These are phyloP conservation scores for Dorcus parallelipipedus DNA, from an alignment of 2,888 invertebrate species.

Conservation along the genomic window DNA sequence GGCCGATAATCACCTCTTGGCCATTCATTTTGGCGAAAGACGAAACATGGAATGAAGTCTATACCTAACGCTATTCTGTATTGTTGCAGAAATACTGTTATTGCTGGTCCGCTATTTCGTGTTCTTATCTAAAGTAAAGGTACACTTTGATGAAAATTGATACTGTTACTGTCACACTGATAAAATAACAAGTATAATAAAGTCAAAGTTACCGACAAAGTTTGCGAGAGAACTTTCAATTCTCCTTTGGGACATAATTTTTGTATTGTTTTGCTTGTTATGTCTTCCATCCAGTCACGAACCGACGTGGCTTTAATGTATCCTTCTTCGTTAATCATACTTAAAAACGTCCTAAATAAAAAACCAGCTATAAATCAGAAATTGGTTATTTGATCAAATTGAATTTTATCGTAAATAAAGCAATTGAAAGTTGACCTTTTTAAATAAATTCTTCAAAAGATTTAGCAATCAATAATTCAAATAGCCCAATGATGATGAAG, in stretches of 20 bases:
- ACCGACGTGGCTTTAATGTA: conserved; percentile 50
- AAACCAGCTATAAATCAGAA: neutral
- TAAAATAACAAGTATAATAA: no score
- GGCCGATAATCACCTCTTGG: conserved; percentile 38
- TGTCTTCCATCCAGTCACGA: conserved; percentile 55
- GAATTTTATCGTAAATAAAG: no score
- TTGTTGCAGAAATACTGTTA: conserved; percentile 49
- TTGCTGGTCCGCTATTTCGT: conserved; percentile 55
- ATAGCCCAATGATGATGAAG: no score
- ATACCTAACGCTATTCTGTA: conserved; percentile 42
- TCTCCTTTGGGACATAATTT: conserved; percentile 28
- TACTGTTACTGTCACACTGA: no score
- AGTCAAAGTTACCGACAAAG: no score
- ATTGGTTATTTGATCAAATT: no score
- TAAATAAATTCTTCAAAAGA: no score
- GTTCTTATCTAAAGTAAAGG: conserved; percentile 41
- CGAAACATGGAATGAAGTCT: conserved; percentile 47
- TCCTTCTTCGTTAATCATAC: conserved; percentile 43
- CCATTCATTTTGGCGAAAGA: conserved; percentile 35
- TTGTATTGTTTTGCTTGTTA: conserved; percentile 50
- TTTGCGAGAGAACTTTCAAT: no score
- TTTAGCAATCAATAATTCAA: no score
- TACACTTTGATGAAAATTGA: no score
- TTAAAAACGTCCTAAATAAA: conserved; percentile 19
- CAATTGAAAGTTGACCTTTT: no score